These are phyloP conservation scores for Andricus quercusramuli DNA, from an alignment of 2,888 invertebrate genomes.

Conservation along the genomic window DNA sequence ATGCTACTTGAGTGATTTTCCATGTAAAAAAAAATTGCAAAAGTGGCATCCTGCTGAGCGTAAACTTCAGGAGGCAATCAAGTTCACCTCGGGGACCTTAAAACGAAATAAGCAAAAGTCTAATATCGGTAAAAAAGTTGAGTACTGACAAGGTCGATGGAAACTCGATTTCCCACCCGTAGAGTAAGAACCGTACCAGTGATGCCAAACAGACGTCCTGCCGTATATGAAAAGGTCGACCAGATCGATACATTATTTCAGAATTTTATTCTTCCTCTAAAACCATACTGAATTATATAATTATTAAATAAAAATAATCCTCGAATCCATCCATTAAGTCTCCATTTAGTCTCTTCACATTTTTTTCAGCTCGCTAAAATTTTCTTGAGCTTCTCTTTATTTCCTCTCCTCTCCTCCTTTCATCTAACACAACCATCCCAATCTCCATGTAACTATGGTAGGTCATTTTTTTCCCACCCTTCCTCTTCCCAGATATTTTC, in stretches of 20 bases:
- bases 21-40: not conserved
- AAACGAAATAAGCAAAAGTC: conserved; percentile 34
- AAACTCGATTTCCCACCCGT: not conserved
- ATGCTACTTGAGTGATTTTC: not conserved
- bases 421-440: too few relatives aligned
- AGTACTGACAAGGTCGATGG: conserved; percentile 30
- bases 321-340: too few relatives aligned
- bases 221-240: conserved; percentile 4
- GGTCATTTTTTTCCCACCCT: too few relatives aligned
- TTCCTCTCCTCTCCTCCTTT: too few relatives aligned
- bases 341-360: too few relatives aligned
- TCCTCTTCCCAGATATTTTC: too few relatives aligned
- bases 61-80: conserved; percentile 15
- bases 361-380: too few relatives aligned
- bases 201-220: conserved; percentile 23
- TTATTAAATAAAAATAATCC: too few relatives aligned
- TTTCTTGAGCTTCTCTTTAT: too few relatives aligned
- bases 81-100: conserved; percentile 6
- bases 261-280: not conserved
- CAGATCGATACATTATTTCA: not conserved
- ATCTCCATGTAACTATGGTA: too few relatives aligned
- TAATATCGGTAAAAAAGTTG: conserved; percentile 31
- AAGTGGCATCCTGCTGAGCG: not conserved
- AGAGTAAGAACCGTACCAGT: not conserved
- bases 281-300: not conserved